Conservation (phyloP, 2,888 invertebrate species). For the Trachelus iudaicus region DNA sequence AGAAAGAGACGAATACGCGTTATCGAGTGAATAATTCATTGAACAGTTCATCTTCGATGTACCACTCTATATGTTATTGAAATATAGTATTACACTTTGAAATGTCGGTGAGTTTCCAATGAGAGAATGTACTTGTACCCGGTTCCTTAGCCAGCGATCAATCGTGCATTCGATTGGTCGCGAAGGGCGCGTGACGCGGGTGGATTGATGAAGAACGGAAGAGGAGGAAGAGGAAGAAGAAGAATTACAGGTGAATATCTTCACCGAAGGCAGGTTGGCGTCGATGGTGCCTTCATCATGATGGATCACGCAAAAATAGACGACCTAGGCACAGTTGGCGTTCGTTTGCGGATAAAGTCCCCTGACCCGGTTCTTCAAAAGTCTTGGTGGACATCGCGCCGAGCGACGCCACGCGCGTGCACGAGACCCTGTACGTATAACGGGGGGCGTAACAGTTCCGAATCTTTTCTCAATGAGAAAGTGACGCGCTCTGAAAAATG, state of each 20-base stretch:
- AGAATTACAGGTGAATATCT: neutral
- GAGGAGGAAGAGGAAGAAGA: neutral
- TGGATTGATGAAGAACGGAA: no score
- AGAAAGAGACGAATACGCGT: conserved; percentile 26
- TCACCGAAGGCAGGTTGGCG: neutral
- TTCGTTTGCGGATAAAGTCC: conserved; percentile 26
- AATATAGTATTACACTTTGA: conserved; percentile 49
- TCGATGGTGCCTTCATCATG: neutral
- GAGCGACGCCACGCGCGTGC: neutral
- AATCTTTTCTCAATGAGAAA: neutral
- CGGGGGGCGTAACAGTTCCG: neutral
- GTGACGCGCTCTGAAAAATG: neutral
- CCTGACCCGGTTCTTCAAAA: conserved; percentile 4
- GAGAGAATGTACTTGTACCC: neutral
- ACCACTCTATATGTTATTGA: conserved; percentile 57
- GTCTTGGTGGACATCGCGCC: neutral
- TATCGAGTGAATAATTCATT: conserved; percentile 51
- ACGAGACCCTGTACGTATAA: neutral
- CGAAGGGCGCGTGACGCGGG: no score
- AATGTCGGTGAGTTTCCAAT: neutral
- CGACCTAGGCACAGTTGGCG: conserved; percentile 55
- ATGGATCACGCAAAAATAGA: conserved; percentile 40
- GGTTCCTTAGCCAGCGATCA: neutral
- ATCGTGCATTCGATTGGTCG: neutral
- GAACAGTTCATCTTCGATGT: conserved; percentile 55